Percentiles rank a stretch among this genome's conserved stretches.
Evolutionary conservation across 2,797 vertebrate genomes (phyloP).

Genomic region (Dermochelys coriacea): DNA sequence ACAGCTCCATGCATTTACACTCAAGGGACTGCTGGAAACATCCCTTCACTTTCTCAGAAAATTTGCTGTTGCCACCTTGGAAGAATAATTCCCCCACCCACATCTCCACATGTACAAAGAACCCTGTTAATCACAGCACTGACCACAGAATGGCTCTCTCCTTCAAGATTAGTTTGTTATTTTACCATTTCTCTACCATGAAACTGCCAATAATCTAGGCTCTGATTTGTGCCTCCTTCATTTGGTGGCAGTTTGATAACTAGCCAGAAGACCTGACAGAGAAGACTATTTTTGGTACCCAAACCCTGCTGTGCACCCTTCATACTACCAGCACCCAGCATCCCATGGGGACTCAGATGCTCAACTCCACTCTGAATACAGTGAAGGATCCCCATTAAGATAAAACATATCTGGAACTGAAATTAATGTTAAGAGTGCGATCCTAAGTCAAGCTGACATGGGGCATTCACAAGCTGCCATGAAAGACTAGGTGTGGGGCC

Average conservation of each 20-base stretch:
- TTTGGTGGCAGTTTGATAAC: conserved; percentile 1
- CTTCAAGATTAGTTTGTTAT: conserved; percentile 28
- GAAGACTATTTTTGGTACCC: neutral
- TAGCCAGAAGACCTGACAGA: neutral
- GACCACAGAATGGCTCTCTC: conserved; percentile 33
- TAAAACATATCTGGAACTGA: neutral
- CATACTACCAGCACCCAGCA: neutral
- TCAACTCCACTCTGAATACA: neutral
- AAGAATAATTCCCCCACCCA: conserved; percentile 12
- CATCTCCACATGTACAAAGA: neutral
- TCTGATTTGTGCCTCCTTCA: conserved; percentile 5
- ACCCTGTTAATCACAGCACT: conserved; percentile 20
- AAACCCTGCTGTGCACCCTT: neutral
- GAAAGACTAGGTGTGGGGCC: neutral
- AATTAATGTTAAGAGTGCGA: neutral
- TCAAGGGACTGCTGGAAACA: conserved; percentile 37
- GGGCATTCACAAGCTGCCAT: neutral
- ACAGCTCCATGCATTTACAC: conserved; percentile 48
- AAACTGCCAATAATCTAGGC: conserved; percentile 8
- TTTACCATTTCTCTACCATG: conserved; percentile 23
- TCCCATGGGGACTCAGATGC: neutral
- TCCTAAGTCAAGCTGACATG: neutral
- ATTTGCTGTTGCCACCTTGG: conserved; percentile 6
- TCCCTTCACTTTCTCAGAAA: conserved; percentile 47
- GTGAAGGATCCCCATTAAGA: neutral